Conservation (phyloP, 2,113 vertebrate species). For the Odobenus rosmarus region DNA sequence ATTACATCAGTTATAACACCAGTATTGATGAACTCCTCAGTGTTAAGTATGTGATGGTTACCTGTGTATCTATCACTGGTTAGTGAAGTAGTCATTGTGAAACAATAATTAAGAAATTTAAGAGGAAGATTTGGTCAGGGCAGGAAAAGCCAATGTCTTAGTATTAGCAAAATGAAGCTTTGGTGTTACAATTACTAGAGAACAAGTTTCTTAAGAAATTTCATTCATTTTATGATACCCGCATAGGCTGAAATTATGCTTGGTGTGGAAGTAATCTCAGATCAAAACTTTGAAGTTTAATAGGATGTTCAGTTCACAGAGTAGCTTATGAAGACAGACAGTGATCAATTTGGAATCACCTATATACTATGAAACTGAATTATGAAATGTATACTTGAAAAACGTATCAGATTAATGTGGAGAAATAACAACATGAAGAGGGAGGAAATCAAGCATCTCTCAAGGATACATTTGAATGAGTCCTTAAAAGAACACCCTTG, state of each 20-base stretch:
- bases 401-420: not conserved
- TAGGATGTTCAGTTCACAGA: not conserved
- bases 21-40: not conserved
- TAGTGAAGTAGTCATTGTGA: not conserved
- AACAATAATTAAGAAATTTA: not conserved
- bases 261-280: not conserved
- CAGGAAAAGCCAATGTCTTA: not conserved
- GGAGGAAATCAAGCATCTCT: not conserved
- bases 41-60: not conserved
- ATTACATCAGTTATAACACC: not conserved
- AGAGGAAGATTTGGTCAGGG: not conserved
- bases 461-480: not conserved
- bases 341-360: not conserved
- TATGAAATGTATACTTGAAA: not conserved
- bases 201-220: not conserved
- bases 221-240: not conserved
- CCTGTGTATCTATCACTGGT: not conserved
- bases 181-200: not conserved
- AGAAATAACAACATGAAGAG: not conserved
- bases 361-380: not conserved
- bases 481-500: not conserved
- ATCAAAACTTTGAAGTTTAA: not conserved
- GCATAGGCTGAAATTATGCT: not conserved
- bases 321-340: not conserved
- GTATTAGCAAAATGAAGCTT: not conserved